Conservation (phyloP, 2,797 vertebrate genomes). For the Morus bassanus region DNA sequence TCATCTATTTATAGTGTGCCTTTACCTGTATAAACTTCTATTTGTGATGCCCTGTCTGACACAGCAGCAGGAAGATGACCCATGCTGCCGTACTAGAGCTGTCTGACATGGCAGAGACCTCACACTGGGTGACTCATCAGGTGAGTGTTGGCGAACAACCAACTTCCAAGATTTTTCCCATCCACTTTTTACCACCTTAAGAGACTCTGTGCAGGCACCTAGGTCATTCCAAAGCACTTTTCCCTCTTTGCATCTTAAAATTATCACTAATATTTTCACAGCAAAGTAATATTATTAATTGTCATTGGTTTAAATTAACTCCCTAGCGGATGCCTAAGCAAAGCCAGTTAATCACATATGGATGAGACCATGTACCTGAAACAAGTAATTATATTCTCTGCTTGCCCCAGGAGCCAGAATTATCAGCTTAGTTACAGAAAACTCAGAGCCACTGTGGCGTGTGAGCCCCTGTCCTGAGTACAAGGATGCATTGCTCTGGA, state of each 20-base stretch:
- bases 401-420: background rate
- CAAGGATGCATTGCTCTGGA: background rate
- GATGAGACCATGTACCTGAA: background rate
- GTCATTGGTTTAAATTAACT: background rate
- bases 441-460: background rate
- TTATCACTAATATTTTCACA: background rate
- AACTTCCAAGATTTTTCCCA: background rate
- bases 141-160: background rate
- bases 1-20: background rate
- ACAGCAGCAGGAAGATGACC: background rate
- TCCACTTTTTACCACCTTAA: accelerated
- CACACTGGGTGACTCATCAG: background rate
- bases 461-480: background rate
- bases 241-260: background rate
- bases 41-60: background rate
- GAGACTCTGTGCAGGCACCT: background rate
- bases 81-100: background rate
- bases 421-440: background rate
- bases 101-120: background rate
- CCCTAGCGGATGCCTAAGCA: background rate
- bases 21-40: background rate
- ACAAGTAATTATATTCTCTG: background rate
- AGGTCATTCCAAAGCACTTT: background rate
- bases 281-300: background rate
- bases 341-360: background rate